Evolutionary conservation across 1,140 invertebrate genomes (phyloP), one percentile per base, ranked within the genome.

Genomic region (Diachasmimorpha longicaudata): DNA sequence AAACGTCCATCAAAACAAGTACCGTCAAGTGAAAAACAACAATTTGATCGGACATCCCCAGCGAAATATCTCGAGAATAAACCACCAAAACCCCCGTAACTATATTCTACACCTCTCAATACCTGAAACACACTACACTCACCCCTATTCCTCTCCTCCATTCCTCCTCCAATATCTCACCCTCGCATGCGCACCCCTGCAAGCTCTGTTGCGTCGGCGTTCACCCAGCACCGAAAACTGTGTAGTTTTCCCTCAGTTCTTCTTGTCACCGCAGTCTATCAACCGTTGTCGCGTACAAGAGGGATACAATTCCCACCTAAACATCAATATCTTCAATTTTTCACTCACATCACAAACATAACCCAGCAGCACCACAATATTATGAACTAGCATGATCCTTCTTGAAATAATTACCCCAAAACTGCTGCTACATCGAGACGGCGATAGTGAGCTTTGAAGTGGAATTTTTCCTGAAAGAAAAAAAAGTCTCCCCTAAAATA

Each of bases 161-260:
- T 42, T 63, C 23, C 23, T 66, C 44, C n/a, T 36, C 10, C 39
- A 37, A 8, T 13, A n/a, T 70, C 16, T 13, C 23, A 58, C 31
- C 31, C 1, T 1, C 58, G 58, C 58, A 63, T 25, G 58, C 58
- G 58, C 58, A 52, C 21, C 36, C 23, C 46, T 44, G 25, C 70
- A 36, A 37, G 68, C 71, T 71, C 74, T 36, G 19, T 13, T 23
- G 74, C 46, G 74, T 70, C 63, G 25, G 42, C 74, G 21, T 1
- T 23, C 58, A 25, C 21, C 21, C 19, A 31, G 14, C 10, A 19
- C 21, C n/a, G n/a, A n/a, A n/a, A 2, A 52, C 48, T n/a, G 14
- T 25, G 21, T 14, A 63, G 23, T 63, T 63, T 58, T 55, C 48
- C 58, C 19, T 31, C 58, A 63, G 19, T 63, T 63, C 58, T 25